Evolutionary conservation across 2,113 vertebrate species (phyloP).

Genomic region (Cichladusa arquata): DNA sequence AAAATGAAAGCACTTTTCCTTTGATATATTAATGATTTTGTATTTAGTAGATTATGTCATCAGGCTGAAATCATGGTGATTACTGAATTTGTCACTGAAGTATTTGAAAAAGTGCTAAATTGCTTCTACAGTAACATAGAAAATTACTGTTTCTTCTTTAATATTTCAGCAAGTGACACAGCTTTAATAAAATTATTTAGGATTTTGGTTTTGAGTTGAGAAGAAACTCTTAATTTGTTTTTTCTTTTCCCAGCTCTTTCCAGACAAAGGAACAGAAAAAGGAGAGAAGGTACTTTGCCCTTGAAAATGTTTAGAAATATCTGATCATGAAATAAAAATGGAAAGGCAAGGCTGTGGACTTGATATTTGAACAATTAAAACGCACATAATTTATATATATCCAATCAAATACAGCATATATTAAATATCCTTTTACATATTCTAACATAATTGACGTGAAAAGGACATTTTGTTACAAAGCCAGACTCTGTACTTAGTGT

Average conservation of each 20-base stretch:
- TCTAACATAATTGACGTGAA: background rate
- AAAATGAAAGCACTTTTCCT: background rate
- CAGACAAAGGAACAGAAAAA: slow-evolving; percentile 93
- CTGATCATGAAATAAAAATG: background rate
- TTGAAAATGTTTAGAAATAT: background rate
- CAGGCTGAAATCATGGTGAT: background rate
- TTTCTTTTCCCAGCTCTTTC: slow-evolving; percentile 86
- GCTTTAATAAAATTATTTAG: background rate
- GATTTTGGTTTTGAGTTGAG: background rate
- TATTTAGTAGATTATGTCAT: background rate
- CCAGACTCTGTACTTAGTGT: background rate
- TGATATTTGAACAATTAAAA: background rate
- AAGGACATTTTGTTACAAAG: background rate
- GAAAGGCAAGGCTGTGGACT: background rate
- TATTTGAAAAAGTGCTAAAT: background rate
- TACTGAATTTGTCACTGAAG: background rate
- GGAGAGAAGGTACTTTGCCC: slow-evolving; percentile 86
- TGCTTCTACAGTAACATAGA: background rate
- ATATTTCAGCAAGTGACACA: background rate
- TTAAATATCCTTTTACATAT: background rate
- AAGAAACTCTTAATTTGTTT: background rate
- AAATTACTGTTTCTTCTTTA: background rate
- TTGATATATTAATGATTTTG: background rate
- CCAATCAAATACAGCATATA: background rate
- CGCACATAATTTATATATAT: background rate